Percentiles rank a stretch among this genome's conserved stretches.
These are phyloP conservation scores for Syrista parreyssii DNA, from an alignment of 2,888 invertebrate genomes.

Conservation along the genomic window DNA sequence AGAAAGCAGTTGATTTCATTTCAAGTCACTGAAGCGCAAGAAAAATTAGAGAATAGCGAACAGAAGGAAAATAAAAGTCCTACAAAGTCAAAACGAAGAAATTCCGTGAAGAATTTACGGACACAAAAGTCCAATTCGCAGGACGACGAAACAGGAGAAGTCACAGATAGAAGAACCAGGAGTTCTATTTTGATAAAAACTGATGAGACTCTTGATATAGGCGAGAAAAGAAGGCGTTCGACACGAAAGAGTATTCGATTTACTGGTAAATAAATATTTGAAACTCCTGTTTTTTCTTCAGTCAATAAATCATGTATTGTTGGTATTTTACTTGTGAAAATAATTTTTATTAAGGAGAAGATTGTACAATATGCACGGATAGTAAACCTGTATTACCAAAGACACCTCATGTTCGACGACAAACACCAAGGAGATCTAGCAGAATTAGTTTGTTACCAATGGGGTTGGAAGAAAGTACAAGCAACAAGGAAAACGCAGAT, in stretches of 20 bases:
- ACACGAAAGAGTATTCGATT: slow-evolving; percentile 40
- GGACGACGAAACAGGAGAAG: background rate
- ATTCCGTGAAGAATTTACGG: background rate
- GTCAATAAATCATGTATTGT: slow-evolving; percentile 5
- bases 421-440: background rate
- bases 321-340: slow-evolving; percentile 1
- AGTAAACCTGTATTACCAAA: slow-evolving; percentile 29
- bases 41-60: slow-evolving; percentile 1
- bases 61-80: slow-evolving; percentile 22
- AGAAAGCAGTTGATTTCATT: background rate
- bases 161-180: background rate
- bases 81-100: background rate
- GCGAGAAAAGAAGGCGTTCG: slow-evolving; percentile 26
- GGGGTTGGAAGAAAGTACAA: background rate
- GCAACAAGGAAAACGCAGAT: slow-evolving; percentile 1
- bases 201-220: background rate
- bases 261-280: slow-evolving; percentile 26
- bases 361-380: slow-evolving; percentile 28
- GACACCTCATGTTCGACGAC: slow-evolving; percentile 35
- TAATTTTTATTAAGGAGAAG: slow-evolving; percentile 31
- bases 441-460: background rate
- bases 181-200: background rate
- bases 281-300: slow-evolving; percentile 7
- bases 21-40: slow-evolving; percentile 5
- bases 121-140: background rate